These are phyloP conservation scores for Allolobophora icterica DNA, from an alignment of 2,888 invertebrate genomes.

Conservation along the genomic window DNA sequence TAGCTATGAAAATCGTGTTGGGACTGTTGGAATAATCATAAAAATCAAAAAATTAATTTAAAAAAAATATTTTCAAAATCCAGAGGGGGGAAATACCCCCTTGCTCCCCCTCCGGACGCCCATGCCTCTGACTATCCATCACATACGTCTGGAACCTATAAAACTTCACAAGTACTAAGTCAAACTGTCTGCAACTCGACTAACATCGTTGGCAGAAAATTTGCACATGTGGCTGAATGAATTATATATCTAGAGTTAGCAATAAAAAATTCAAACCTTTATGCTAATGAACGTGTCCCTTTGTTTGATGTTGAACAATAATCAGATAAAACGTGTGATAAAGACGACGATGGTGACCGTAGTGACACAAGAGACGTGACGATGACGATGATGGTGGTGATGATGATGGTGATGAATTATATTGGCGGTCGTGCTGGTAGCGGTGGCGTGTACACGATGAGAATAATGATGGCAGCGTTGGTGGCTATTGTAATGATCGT, in stretches of 20 bases:
- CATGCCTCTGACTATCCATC: background rate
- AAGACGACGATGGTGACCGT: background rate
- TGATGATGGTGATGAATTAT: too few relatives aligned
- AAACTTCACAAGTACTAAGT: background rate
- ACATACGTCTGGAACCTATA: background rate
- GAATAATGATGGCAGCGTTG: conserved; percentile 28
- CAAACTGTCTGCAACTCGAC: background rate
- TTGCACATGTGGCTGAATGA: background rate
- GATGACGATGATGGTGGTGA: background rate
- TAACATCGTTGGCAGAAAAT: background rate
- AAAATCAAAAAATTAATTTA: too few relatives aligned
- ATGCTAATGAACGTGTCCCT: background rate
- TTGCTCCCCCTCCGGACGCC: too few relatives aligned
- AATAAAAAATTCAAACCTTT: background rate
- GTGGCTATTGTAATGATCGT: conserved; percentile 21
- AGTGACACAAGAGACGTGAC: background rate
- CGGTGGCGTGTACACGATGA: background rate
- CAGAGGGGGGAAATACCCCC: too few relatives aligned
- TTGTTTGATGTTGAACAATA: background rate
- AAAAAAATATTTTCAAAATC: too few relatives aligned
- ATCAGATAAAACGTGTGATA: background rate
- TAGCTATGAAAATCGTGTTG: too few relatives aligned
- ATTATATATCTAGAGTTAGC: background rate
- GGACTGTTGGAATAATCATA: too few relatives aligned
- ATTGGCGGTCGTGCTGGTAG: background rate